Base-by-base conservation (phyloP, 2,797 vertebrate species). In the Protosalanx chinensis region DNA sequence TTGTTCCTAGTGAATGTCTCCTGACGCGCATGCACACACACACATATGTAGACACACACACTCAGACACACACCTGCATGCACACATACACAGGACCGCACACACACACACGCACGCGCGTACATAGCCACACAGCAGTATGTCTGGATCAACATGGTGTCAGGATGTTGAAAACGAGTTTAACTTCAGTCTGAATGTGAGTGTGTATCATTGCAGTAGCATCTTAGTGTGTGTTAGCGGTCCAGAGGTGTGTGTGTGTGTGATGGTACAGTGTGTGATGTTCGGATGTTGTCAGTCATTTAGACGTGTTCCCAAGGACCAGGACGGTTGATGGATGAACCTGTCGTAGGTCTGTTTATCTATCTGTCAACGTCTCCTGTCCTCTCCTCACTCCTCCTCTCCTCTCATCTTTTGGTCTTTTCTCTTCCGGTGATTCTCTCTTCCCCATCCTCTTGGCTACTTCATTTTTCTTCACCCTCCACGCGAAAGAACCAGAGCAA, bases 331-430 rank as follows among this genome's bases (percentile, higher is more conserved):
- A 64, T 35, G n/a, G 62, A 64, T 41, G 62, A 41, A 41, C 62
- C 35, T 41, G 62, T 64, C 35, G 35, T 33, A 64, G 62, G 32
- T 41, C 18, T 41, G 62, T 37, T 64, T 64, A 64, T 64, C 62
- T 64, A 20, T 37, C 37, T 41, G 62, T 64, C 62, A 23, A 12
- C 18, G 33, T 35, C 62, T 41, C 41, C 41, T 41, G 1, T 16
- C 16, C 51, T 53, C 16, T 56, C 15, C 51, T 51, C 12, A 46
- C 5, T 5, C 41, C 13, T 18, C 49, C 16, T 16, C 18, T 56
- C 6, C 23, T 41, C 41, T 41, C 41, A 41, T 41, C 10, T 41
- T 12, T 12, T 41, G 41, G 35, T 49, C 37, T 23, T 13, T 65
- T 37, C 12, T 23, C 13, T 7, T 13, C n/a, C n/a, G 6, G 18